Base-by-base conservation (phyloP, 2,888 invertebrate species). In the Caenorhabditis drosophilae region DNA sequence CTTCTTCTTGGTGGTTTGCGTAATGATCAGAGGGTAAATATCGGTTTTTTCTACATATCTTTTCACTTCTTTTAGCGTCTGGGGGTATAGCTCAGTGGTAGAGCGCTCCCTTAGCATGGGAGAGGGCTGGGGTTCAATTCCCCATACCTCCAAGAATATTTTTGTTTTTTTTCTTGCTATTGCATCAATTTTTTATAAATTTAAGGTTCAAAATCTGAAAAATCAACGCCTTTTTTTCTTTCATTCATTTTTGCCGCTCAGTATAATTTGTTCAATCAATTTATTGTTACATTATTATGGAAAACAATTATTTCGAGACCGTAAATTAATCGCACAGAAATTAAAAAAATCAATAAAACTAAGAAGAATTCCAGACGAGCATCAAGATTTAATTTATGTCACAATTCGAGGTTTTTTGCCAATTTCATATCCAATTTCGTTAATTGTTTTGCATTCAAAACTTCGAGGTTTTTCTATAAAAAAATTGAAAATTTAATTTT, bases 61-160 rank as follows among this genome's bases (percentile, higher is more conserved):
- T n/a, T n/a, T n/a, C n/a, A n/a, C n/a, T n/a, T n/a, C n/a, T n/a
- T n/a, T n/a, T n/a, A n/a, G 18, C n/a, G 40, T 18, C 6, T 18
- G 71, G 71, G 72, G 72, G 59, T 70, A 67, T 73, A 73, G 73
- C 70, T 73, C 73, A 73, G 73, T 62, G 73, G 73, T 73, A 73
- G 73, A 73, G 73, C 73, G 73, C 73, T 73, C 73, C 63, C 73
- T 73, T 73, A 69, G 73, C 73, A 73, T 73, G 73, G 61, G 70
- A 73, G 73, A 73, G 59, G 70, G 55, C 72, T 70, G 70, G 70
- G 70, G 67, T 70, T 70, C 70, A 61, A 70, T 70, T 70, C 70
- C 70, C 69, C 60, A 69, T 69, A 69, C 63, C 69, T 69, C 69
- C 69, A 69, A 46, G 46, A 57, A 57, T 26, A 11, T 42, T 68